Evolutionary conservation across 2,113 vertebrate genomes (phyloP), one percentile per base, ranked within the genome.

Genomic region (Dunckerocampus dactyliophorus): DNA sequence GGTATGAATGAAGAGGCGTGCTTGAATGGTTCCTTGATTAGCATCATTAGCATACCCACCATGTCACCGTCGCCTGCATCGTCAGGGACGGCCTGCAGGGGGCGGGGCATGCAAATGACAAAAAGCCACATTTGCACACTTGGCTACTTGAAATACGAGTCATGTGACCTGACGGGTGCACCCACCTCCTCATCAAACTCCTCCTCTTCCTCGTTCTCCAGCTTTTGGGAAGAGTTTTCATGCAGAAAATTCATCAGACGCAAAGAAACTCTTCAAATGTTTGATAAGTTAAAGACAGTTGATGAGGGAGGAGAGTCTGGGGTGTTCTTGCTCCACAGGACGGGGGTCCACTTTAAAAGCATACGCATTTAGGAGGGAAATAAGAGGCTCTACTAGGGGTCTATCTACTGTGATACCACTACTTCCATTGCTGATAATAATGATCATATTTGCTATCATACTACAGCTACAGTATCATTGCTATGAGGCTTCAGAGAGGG

Each of bases 131-230:
- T 16, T n/a, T 63, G 72, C 61, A 2, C 42, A 63, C 8, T 62
- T 28, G 58, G 6, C 16, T 22, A 28, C 16, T 51, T 17, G 13
- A 19, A 60, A 48, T 13, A 4, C 16, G 45, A 6, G 9, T 60
- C 20, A 47, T 31, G 56, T 45, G 14, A 47, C 43, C 57, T 14
- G 17, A 62, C 15, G 46, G 58, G 51, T 10, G 8, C 47, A 89
- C 87, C 82, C 77, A 90, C 88, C 90, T 90, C 89, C 22, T 89
- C 85, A 17, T 90, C 86, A 71, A 65, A 28, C 28, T 88, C 82
- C 56, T 90, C 88, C 50, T 91, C 89, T 65, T 91, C 89, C 81
- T 89, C 85, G 7, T 87, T 63, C 69, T 92, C 89, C 71, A 89
- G 79, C 89, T 88, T 85, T 64, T 34, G 46, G 58, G 47, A 37